Conservation (phyloP, 2,888 invertebrate species). For the Meta bourneti region DNA sequence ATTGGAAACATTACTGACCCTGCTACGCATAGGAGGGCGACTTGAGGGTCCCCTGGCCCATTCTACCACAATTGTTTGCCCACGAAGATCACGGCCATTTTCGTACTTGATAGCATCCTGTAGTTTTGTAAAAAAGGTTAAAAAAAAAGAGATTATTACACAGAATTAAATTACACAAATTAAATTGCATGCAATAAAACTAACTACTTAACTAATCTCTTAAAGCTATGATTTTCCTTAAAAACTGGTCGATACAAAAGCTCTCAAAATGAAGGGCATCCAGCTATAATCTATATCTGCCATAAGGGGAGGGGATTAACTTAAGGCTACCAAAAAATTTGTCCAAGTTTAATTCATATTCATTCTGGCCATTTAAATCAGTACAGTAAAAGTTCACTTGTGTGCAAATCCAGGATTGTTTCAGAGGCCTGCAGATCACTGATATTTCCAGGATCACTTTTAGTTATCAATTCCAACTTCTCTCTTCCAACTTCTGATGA, state of each 20-base stretch:
- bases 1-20: conserved; percentile 29
- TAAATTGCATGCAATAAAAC: background rate
- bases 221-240: background rate
- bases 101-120: conserved; percentile 82
- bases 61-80: conserved; percentile 81
- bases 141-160: background rate
- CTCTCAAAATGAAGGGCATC: too few relatives aligned
- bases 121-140: background rate
- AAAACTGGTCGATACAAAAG: too few relatives aligned
- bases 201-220: background rate
- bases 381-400: too few relatives aligned
- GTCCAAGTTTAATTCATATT: background rate
- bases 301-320: too few relatives aligned
- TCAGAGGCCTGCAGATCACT: too few relatives aligned
- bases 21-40: conserved; percentile 75
- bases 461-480: too few relatives aligned
- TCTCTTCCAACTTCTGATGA: too few relatives aligned
- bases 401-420: too few relatives aligned
- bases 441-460: too few relatives aligned
- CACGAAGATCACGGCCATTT: conserved; percentile 81
- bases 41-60: conserved; percentile 81
- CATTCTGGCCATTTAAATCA: too few relatives aligned
- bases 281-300: too few relatives aligned
- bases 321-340: background rate
- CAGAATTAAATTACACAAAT: background rate